These are phyloP conservation scores for Tadarida brasiliensis DNA, from an alignment of 2,797 vertebrate species.

Conservation along the genomic window DNA sequence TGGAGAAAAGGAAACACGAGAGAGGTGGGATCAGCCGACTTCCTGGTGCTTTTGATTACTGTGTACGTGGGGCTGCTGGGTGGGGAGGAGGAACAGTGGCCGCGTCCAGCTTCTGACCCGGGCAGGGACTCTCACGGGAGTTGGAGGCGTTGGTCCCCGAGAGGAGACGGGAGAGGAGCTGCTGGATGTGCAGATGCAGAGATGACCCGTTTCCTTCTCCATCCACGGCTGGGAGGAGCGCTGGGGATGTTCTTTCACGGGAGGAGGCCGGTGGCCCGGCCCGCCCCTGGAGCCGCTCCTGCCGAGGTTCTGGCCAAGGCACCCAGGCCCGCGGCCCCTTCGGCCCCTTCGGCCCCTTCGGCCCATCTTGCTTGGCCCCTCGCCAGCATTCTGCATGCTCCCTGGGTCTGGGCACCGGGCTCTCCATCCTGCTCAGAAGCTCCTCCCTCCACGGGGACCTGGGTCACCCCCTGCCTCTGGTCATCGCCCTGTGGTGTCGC, in stretches of 20 bases:
- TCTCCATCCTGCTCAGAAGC: background rate
- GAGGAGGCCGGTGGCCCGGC: accelerated
- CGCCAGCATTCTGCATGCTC: background rate
- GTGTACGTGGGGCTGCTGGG: too few species aligned
- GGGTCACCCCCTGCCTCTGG: background rate
- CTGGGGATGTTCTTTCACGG: accelerated
- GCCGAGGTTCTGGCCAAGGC: background rate
- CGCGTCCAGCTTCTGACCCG: background rate
- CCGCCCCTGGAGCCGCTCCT: background rate
- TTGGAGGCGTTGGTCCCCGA: background rate
- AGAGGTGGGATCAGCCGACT: background rate
- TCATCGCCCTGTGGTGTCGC: accelerated
- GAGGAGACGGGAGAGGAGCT: background rate
- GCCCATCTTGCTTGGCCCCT: background rate
- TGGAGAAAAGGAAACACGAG: background rate
- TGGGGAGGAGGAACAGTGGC: background rate
- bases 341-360: background rate
- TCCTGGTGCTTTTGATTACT: background rate
- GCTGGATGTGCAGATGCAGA: background rate
- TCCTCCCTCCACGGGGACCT: background rate
- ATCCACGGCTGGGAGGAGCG: too few species aligned
- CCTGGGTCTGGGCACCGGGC: background rate
- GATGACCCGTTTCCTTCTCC: background rate
- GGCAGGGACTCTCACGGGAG: background rate
- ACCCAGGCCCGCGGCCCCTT: background rate